Percentiles rank a stretch among this genome's conserved stretches.
Conservation (phyloP, 2,113 vertebrate genomes). For the Eulemur rufifrons region DNA sequence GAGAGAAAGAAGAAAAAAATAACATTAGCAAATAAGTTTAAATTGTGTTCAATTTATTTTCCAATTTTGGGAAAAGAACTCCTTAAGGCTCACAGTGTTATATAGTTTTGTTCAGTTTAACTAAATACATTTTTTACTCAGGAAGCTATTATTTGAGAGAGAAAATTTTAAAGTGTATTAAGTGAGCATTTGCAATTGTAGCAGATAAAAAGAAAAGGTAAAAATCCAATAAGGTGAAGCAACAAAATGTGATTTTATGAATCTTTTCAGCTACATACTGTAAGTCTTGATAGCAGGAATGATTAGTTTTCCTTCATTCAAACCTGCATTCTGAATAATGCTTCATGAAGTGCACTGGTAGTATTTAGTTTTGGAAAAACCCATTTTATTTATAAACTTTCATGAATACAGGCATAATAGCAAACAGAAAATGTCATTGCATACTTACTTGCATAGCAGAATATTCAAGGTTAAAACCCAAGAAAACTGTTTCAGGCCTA, state of each 20-base stretch:
- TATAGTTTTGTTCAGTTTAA: slow-evolving; percentile 54
- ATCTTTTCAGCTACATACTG: neutral
- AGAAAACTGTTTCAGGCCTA: neutral
- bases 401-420: neutral
- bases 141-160: slow-evolving; percentile 14
- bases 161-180: slow-evolving; percentile 28
- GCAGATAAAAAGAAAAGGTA: neutral
- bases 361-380: neutral
- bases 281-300: slow-evolving; percentile 16
- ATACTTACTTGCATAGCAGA: neutral
- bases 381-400: slow-evolving; percentile 37
- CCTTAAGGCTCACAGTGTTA: neutral
- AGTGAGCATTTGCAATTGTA: slow-evolving; percentile 38
- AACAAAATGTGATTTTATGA: slow-evolving; percentile 17
- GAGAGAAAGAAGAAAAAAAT: neutral
- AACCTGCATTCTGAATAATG: neutral
- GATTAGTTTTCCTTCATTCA: neutral
- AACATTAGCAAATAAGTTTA: neutral
- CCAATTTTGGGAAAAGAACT: slow-evolving; percentile 14
- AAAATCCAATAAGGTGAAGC: slow-evolving; percentile 7
- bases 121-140: slow-evolving; percentile 3
- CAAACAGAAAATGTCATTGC: neutral
- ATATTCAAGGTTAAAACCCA: slow-evolving; percentile 8
- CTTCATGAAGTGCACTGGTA: neutral
- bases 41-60: slow-evolving; percentile 54